phyloP scores from a whole-genome alignment of 2,888 invertebrate species.

The Campoplex nolae region DNA sequence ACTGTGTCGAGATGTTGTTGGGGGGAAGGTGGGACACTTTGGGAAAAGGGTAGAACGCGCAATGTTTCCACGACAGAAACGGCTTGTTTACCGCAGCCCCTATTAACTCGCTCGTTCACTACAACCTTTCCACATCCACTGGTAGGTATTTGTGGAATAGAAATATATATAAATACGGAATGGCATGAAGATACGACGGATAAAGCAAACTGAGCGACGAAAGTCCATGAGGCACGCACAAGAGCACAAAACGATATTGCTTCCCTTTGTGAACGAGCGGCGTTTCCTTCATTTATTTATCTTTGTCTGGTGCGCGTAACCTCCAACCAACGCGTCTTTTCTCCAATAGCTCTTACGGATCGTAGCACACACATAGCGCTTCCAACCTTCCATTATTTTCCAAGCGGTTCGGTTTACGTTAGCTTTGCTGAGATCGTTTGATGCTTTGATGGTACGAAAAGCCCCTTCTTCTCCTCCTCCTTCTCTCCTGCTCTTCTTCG shows the following conservation, averaged over 20 bases:
- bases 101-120: conserved; percentile 76
- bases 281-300: conserved; percentile 82
- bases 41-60: conserved; percentile 58
- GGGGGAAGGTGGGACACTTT: conserved; percentile 17
- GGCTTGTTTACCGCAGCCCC: conserved; percentile 80
- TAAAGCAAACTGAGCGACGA: conserved; percentile 54
- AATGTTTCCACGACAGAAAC: conserved; percentile 76
- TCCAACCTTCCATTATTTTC: conserved; percentile 74
- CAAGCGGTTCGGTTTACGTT: conserved; percentile 76
- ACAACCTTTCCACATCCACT: conserved; percentile 15
- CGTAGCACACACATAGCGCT: conserved; percentile 54
- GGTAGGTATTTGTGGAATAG: conserved; percentile 29
- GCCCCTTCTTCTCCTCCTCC: conserved; percentile 24
- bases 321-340: conserved; percentile 62
- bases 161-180: background rate
- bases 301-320: conserved; percentile 74
- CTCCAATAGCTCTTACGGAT: conserved; percentile 57
- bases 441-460: conserved; percentile 72
- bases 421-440: conserved; percentile 69
- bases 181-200: conserved; percentile 2
- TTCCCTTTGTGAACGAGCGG: conserved; percentile 77
- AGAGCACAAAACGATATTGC: conserved; percentile 79
- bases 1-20: conserved; percentile 44
- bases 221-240: conserved; percentile 67
- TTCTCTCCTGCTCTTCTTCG: background rate